Percentiles rank a stretch among this genome's conserved stretches.
These are phyloP conservation scores for Halcyon senegalensis DNA, from an alignment of 2,113 vertebrate genomes.

Conservation along the genomic window DNA sequence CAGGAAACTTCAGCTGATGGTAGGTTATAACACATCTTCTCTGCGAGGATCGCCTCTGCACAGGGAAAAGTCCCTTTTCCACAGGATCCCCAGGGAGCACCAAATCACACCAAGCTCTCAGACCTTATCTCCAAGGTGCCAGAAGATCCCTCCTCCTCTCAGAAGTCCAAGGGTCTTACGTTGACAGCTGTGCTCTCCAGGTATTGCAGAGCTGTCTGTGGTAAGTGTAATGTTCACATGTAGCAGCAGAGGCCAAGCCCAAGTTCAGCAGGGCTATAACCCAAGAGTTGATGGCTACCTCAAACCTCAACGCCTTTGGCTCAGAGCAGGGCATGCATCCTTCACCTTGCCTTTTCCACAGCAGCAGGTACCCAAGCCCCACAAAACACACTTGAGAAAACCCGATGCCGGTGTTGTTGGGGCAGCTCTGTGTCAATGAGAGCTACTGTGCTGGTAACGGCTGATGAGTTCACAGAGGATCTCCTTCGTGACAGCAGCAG, in stretches of 20 bases:
- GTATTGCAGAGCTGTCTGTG: neutral
- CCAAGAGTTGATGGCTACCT: neutral
- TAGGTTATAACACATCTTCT: neutral
- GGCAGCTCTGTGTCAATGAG: neutral
- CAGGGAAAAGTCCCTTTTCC: neutral
- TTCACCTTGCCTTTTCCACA: neutral
- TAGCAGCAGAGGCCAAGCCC: neutral
- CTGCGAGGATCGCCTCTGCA: neutral
- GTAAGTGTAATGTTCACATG: neutral
- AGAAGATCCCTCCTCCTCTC: neutral
- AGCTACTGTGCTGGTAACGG: neutral
- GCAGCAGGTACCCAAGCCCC: neutral
- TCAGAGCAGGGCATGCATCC: neutral
- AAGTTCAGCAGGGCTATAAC: neutral
- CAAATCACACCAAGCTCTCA: neutral
- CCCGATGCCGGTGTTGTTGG: fast-evolving
- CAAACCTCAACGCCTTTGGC: neutral
- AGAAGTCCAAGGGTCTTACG: fast-evolving
- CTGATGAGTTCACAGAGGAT: neutral
- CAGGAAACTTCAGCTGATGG: neutral
- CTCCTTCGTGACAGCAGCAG: neutral
- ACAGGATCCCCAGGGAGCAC: neutral
- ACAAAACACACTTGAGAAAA: neutral
- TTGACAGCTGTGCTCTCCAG: neutral
- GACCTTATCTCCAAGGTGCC: neutral